phyloP scores from a whole-genome alignment of 2,888 invertebrate genomes.

The Trichopria drosophilae region DNA sequence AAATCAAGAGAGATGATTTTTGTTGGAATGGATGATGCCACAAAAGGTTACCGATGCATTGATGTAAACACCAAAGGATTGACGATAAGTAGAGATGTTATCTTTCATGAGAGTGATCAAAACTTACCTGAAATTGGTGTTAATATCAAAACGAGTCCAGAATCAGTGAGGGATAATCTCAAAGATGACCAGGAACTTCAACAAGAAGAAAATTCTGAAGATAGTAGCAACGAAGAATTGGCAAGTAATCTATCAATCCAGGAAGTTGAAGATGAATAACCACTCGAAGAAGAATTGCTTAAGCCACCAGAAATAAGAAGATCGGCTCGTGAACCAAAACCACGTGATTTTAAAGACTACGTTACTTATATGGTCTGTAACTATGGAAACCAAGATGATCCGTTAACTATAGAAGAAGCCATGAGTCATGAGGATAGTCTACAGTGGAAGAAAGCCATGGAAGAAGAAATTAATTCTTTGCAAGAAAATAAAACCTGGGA shows the following conservation, averaged over 20 bases:
- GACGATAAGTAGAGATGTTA: neutral
- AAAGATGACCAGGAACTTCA: neutral
- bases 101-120: neutral
- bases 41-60: neutral
- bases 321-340: constrained; percentile 23
- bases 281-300: constrained; percentile 10
- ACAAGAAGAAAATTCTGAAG: neutral
- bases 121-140: neutral
- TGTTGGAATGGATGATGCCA: neutral
- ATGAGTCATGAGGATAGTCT: neutral
- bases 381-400: constrained; percentile 1
- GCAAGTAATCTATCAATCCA: neutral
- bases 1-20: constrained; percentile 6
- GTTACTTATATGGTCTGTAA: neutral
- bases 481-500: constrained; percentile 5
- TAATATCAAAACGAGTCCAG: constrained; percentile 26
- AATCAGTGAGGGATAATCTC: constrained; percentile 7
- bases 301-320: constrained; percentile 23
- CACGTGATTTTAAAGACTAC: neutral
- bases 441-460: constrained; percentile 7
- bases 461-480: constrained; percentile 9
- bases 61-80: neutral
- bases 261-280: neutral
- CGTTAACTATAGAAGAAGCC: constrained; percentile 13
- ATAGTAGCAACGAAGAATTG: neutral